A percentile compares a stretch with the other conserved stretches of the same genome.
Evolutionary conservation across 2,888 invertebrate genomes (phyloP).

Genomic region (Liopterus haemorrhoidalis): DNA sequence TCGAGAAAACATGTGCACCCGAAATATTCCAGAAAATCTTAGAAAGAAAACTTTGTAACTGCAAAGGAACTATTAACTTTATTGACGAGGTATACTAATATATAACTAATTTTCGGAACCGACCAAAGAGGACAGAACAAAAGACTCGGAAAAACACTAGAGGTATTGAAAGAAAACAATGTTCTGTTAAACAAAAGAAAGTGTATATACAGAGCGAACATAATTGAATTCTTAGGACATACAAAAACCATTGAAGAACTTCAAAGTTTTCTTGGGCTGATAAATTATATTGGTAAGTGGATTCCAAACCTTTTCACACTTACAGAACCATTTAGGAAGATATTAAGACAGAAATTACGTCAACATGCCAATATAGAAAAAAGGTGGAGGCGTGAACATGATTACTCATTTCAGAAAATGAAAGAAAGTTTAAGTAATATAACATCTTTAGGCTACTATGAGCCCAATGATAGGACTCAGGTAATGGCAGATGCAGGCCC

Average conservation of each 20-base stretch:
- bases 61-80: conserved; percentile 39
- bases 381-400: conserved; percentile 34
- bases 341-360: conserved; percentile 35
- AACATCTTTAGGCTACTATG: conserved; percentile 34
- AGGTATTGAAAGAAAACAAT: conserved; percentile 29
- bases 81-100: conserved; percentile 45
- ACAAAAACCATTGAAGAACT: conserved; percentile 34
- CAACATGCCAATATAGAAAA: conserved; percentile 34
- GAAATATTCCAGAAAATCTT: conserved; percentile 43
- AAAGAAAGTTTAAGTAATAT: conserved; percentile 34
- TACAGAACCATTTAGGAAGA: conserved; percentile 32
- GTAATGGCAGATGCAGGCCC: conserved; percentile 40
- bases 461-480: conserved; percentile 33
- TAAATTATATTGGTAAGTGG: conserved; percentile 38
- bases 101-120: too few relatives aligned
- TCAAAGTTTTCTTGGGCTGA: conserved; percentile 37
- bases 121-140: conserved; percentile 34
- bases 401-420: conserved; percentile 29
- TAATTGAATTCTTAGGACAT: too few relatives aligned
- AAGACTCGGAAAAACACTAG: too few relatives aligned
- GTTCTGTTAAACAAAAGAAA: conserved; percentile 32
- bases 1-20: conserved; percentile 41
- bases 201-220: conserved; percentile 34
- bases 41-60: conserved; percentile 36
- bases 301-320: conserved; percentile 29